Base-by-base conservation (phyloP, 1,140 invertebrate species). In the Cydia fagiglandana region DNA sequence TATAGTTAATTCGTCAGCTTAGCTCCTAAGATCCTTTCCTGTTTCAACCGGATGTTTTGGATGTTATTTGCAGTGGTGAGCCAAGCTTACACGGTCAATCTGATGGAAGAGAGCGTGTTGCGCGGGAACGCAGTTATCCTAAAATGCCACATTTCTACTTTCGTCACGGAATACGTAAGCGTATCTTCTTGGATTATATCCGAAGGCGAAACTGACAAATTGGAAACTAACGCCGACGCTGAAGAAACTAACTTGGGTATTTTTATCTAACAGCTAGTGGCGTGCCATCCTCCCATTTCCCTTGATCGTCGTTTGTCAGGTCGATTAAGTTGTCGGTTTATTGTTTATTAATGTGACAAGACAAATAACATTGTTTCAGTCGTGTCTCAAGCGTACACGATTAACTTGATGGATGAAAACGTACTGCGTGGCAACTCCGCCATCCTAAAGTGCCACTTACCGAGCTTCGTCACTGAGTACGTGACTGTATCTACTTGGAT, bases 91-190 rank as follows among this genome's bases (percentile, higher is more conserved):
- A 96, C 96, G 83, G 96, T 97, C 82, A 97, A 97, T 94, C 94
- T 97, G 84, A 97, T 97, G 96, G 97, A 98, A 91, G 97, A 98
- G 92, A 97, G 97, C 91, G 97, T 98, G 75, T 94, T 98, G 83
- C 95, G 96, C 84, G 97, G 97, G 78, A 98, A 98, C 92, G 95
- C 96, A 80, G 97, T 96, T 82, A 96, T 98, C 88, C 94, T 98
- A 82, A 97, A 97, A 94, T 98, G 97, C 94, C 96, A 97, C 94
- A 97, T 98, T 92, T 97, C 97, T 77, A 97, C 96, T 91, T 98
- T 97, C 93, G 97, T 98, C 76, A 96, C 96, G 83, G 97, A 98
- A 94, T 98, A 97, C 93, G 96, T 98, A 84, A 95, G 94, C 88
- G 96, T 98, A 79, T 95, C 95, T 78, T 96, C 96, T 87, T 98